Evolutionary conservation across 2,797 vertebrate genomes (phyloP).

Genomic region (Kryptolebias ocellatus): DNA sequence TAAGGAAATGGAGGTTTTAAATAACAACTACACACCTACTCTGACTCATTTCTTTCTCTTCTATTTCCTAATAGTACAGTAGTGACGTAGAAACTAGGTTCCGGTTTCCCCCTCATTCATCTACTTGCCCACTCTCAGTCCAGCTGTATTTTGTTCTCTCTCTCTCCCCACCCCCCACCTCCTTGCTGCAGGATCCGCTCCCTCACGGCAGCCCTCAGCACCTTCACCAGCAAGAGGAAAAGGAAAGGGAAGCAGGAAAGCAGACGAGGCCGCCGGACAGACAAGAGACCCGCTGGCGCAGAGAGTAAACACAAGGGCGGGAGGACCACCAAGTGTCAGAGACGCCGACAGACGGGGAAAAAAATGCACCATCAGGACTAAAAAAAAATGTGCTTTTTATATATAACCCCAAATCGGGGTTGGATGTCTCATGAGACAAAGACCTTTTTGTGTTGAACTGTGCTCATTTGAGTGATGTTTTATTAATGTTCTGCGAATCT

Average conservation of each 20-base stretch:
- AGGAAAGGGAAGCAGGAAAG: conserved; percentile 75
- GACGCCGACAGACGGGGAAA: conserved; percentile 84
- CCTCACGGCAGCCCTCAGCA: conserved; percentile 81
- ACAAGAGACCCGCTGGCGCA: conserved; percentile 59
- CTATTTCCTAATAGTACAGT: not conserved
- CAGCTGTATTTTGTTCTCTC: conserved; percentile 4
- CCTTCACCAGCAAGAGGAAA: conserved; percentile 80
- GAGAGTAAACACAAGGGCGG: conserved; percentile 75
- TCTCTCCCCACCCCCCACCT: not conserved
- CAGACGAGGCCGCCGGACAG: conserved; percentile 64
- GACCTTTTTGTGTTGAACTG: conserved; percentile 7
- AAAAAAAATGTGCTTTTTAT: conserved; percentile 10
- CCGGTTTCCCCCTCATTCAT: not conserved
- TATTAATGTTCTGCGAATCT: conserved; percentile 1
- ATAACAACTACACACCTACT: not conserved
- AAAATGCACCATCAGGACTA: conserved; percentile 74
- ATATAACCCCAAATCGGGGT: not conserved
- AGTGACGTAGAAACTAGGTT: not conserved
- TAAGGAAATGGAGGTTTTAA: not conserved
- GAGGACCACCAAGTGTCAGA: conserved; percentile 86
- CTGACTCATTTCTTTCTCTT: not conserved
- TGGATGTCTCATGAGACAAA: not conserved
- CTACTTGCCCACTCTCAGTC: conserved; percentile 6
- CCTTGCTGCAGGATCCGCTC: conserved; percentile 76
- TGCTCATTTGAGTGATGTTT: conserved; percentile 12